A percentile compares a stretch with the other conserved stretches of the same genome.
These are phyloP conservation scores for Dipus sagitta DNA, from an alignment of 2,797 vertebrate species.

Conservation along the genomic window DNA sequence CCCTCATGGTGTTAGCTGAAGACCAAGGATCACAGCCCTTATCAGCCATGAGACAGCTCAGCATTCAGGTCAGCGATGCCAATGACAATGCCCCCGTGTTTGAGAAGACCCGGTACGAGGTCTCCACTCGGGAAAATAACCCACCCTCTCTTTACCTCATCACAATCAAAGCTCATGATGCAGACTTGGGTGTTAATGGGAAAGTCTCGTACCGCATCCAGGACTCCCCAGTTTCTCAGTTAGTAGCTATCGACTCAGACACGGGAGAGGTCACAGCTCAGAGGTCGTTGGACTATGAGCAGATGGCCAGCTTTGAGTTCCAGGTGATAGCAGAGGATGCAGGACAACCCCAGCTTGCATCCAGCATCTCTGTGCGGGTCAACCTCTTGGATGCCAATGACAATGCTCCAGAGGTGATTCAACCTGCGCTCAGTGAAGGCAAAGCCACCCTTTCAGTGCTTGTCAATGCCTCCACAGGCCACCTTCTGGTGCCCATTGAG, in stretches of 20 bases:
- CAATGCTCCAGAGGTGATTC: constrained; percentile 91
- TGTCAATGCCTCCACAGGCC: constrained; percentile 91
- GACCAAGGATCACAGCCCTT: constrained; percentile 91
- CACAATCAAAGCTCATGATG: constrained; percentile 90
- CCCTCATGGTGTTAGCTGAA: constrained; percentile 90
- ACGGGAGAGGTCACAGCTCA: constrained; percentile 91
- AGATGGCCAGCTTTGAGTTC: constrained; percentile 90
- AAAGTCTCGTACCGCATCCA: constrained; percentile 92
- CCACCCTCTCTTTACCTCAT: constrained; percentile 87
- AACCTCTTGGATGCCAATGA: constrained; percentile 93
- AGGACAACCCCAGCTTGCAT: constrained; percentile 91
- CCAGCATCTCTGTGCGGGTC: constrained; percentile 90
- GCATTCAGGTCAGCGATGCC: constrained; percentile 92
- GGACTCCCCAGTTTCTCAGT: constrained; percentile 85
- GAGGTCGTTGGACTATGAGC: constrained; percentile 92
- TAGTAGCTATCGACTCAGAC: constrained; percentile 90
- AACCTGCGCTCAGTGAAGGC: constrained; percentile 89
- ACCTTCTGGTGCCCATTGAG: constrained; percentile 82
- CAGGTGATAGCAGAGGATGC: constrained; percentile 92
- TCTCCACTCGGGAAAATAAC: constrained; percentile 92
- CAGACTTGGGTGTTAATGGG: constrained; percentile 92
- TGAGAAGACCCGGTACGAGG: constrained; percentile 88
- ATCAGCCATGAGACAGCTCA: constrained; percentile 88
- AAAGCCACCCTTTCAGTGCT: constrained; percentile 90
- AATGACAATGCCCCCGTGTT: constrained; percentile 95